A percentile compares a stretch with the other conserved stretches of the same genome.
Evolutionary conservation across 2,888 invertebrate genomes (phyloP).

Genomic region (Nysson spinosus): DNA sequence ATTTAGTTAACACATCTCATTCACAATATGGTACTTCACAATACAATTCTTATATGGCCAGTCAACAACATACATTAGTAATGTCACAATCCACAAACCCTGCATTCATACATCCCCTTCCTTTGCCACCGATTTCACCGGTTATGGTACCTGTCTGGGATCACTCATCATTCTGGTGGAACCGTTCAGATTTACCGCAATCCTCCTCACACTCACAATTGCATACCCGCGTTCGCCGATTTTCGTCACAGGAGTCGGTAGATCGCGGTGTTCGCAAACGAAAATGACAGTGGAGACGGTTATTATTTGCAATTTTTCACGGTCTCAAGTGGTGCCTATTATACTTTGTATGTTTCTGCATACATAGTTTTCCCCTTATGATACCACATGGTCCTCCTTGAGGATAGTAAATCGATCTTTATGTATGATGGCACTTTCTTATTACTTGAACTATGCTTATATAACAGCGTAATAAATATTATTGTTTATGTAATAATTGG

Average conservation of each 20-base stretch:
- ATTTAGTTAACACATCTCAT: conserved; percentile 56
- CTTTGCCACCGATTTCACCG: conserved; percentile 58
- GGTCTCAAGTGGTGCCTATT: conserved; percentile 72
- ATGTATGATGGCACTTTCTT: conserved; percentile 45
- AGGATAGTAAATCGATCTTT: conserved; percentile 25
- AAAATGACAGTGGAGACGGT: conserved; percentile 70
- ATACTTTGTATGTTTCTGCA: conserved; percentile 67
- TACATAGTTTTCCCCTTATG: conserved; percentile 64
- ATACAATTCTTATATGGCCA: conserved; percentile 56
- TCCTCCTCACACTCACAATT: conserved; percentile 40
- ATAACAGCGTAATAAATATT: conserved; percentile 9
- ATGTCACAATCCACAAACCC: conserved; percentile 61
- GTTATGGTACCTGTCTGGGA: conserved; percentile 62
- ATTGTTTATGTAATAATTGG: conserved; percentile 25
- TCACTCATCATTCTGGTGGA: conserved; percentile 66
- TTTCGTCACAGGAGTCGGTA: conserved; percentile 49
- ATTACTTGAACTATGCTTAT: conserved; percentile 10
- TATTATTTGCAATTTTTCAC: conserved; percentile 65
- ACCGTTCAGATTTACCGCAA: conserved; percentile 56
- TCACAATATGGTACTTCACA: conserved; percentile 53
- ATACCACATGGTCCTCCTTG: conserved; percentile 57
- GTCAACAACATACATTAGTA: conserved; percentile 57
- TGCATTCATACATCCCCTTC: conserved; percentile 61
- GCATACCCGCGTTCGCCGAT: conserved; percentile 51
- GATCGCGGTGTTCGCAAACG: conserved; percentile 65